Percentiles rank a stretch among this genome's conserved stretches.
These are phyloP conservation scores for Bembecia ichneumoniformis DNA, from an alignment of 2,888 invertebrate genomes.

Conservation along the genomic window DNA sequence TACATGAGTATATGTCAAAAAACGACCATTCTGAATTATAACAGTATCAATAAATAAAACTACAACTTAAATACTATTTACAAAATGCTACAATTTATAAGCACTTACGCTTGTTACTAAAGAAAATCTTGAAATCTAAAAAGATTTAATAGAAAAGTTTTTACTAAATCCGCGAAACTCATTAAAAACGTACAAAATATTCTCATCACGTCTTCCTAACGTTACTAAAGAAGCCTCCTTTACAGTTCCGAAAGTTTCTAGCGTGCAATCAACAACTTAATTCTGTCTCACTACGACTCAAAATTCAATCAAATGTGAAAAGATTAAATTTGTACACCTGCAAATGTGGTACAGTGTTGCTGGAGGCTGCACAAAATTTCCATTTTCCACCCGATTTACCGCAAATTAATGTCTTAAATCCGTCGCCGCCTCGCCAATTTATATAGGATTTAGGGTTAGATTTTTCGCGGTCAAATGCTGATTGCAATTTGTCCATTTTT, in stretches of 20 bases:
- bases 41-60: no score
- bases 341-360: conserved; percentile 26
- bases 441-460: conserved; percentile 45
- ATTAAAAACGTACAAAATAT: conserved; percentile 45
- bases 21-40: no score
- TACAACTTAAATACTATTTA: no score
- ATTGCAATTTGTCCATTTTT: conserved; percentile 25
- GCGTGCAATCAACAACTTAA: conserved; percentile 6
- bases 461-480: conserved; percentile 31
- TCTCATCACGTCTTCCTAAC: conserved; percentile 37
- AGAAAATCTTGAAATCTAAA: neutral
- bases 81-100: no score
- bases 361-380: conserved; percentile 69
- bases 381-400: conserved; percentile 69
- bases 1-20: no score
- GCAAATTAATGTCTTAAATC: conserved; percentile 66
- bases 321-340: conserved; percentile 11
- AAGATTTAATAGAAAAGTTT: neutral
- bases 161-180: conserved; percentile 17
- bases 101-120: conserved; percentile 7
- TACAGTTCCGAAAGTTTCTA: conserved; percentile 13
- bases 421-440: conserved; percentile 61
- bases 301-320: neutral
- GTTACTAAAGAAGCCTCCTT: conserved; percentile 1
- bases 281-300: neutral